Base-by-base conservation (phyloP, 1,140 invertebrate genomes). In the Drosophila rufa region DNA sequence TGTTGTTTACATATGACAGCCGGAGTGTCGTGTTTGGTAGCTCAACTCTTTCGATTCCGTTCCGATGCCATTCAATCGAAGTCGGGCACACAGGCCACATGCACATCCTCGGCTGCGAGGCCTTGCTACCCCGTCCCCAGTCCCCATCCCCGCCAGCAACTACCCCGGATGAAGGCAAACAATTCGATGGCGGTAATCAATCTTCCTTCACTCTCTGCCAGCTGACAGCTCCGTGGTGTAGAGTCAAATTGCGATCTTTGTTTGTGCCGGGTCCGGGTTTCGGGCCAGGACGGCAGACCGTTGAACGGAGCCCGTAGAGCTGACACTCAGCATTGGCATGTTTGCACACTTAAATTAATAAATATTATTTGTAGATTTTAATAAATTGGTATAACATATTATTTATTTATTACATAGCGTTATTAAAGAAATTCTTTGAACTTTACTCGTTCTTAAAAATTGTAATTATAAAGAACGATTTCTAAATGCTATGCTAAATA, bases 131-230 rank as follows among this genome's bases (percentile, higher is more conserved):
- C 33, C 67, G 42, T 55, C 62, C 57, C 50, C 57, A 55, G 19
- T 2, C 38, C 17, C 33, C 19, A 22, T 27, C n/a, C 25, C 4
- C n/a, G 15, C 33, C 19, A n/a, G 25, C 46, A 48, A 19, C 59
- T 58, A 47, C 65, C 47, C 65, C 45, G 68, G 68, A 79, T 77
- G 43, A 91, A 51, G 82, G 80, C 90, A 91, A 90, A 91, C 84
- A 92, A 82, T 92, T 92, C 82, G 91, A 92, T 92, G 91, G 91
- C 92, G 86, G 92, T 92, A 92, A 92, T 92, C 92, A 92, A 92
- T 92, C 92, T 92, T 92, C 90, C 87, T 92, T 89, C 80, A 91
- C 85, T 87, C 91, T 80, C 75, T 80, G 75, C 76, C 68, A 86
- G 87, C 68, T 92, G 92, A 92, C 92, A 92, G 92, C 92, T 92